These are phyloP conservation scores for Hypotaenidia philippensis DNA, from an alignment of 2,797 vertebrate species.

Conservation along the genomic window DNA sequence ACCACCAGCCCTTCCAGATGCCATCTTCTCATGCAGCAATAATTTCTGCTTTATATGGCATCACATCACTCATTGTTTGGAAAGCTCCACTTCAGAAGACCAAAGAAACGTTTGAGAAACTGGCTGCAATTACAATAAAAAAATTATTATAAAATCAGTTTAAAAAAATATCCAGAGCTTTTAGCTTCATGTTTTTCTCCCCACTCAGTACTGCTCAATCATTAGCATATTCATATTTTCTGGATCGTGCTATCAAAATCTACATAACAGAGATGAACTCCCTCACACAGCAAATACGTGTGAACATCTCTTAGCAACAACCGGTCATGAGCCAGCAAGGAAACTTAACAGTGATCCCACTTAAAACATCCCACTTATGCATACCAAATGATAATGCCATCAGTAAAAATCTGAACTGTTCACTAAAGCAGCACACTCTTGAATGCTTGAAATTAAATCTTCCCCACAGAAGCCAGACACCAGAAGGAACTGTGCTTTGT, in stretches of 20 bases:
- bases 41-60: background rate
- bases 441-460: slow-evolving; percentile 27
- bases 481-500: slow-evolving; percentile 54
- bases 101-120: background rate
- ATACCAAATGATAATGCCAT: slow-evolving; percentile 69
- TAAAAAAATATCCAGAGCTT: background rate
- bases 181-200: background rate
- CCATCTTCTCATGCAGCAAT: background rate
- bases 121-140: background rate
- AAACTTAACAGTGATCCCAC: slow-evolving; percentile 66
- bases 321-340: slow-evolving; percentile 48
- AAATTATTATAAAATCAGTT: background rate
- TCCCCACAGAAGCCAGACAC: slow-evolving; percentile 55
- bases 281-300: slow-evolving; percentile 55
- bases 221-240: slow-evolving; percentile 68
- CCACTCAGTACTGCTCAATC: slow-evolving; percentile 28
- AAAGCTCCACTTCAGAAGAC: background rate
- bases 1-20: background rate
- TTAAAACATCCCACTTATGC: slow-evolving; percentile 74
- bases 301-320: slow-evolving; percentile 66
- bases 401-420: slow-evolving; percentile 56
- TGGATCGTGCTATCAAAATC: slow-evolving; percentile 69
- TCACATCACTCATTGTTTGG: background rate
- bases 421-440: slow-evolving; percentile 19
- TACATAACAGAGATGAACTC: slow-evolving; percentile 61